phyloP scores from a whole-genome alignment of 1,140 invertebrate species.

The Drosophila mojavensis region DNA sequence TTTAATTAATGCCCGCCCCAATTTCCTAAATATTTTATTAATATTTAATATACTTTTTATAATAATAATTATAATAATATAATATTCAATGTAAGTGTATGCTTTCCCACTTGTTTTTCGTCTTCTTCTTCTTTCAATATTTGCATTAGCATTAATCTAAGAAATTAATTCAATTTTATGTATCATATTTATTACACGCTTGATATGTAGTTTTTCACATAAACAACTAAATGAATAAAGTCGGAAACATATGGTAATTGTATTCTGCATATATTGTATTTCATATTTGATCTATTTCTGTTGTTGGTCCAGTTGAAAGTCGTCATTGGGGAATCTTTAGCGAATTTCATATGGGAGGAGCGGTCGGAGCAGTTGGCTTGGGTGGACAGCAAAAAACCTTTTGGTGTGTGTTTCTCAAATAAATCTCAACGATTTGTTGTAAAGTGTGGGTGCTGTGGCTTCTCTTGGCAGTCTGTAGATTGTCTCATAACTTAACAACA shows the following conservation, averaged over 20 bases:
- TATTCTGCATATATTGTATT: not conserved
- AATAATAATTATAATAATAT: conserved; percentile 32
- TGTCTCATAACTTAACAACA: conserved; percentile 66
- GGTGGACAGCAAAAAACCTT: conserved; percentile 28
- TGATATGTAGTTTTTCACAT: conserved; percentile 74
- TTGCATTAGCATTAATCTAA: conserved; percentile 61
- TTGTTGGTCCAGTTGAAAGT: conserved; percentile 68
- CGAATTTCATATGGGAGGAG: conserved; percentile 18
- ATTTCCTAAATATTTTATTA: conserved; percentile 32
- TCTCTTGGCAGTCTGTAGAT: conserved; percentile 76
- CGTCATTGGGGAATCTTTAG: conserved; percentile 1
- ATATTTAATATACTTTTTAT: conserved; percentile 29
- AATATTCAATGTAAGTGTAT: conserved; percentile 70
- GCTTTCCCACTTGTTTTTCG: conserved; percentile 61
- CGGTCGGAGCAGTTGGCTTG: conserved; percentile 23
- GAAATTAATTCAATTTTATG: conserved; percentile 50
- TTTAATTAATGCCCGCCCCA: conserved; percentile 21
- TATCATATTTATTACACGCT: conserved; percentile 59
- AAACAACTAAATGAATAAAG: conserved; percentile 39
- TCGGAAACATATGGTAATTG: conserved; percentile 1
- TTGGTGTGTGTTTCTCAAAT: not conserved
- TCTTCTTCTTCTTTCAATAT: conserved; percentile 32
- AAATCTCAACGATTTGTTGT: conserved; percentile 2
- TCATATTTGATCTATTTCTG: conserved; percentile 31
- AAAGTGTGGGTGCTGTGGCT: conserved; percentile 30